Percentiles rank a stretch among this genome's conserved stretches.
phyloP scores from a whole-genome alignment of 2,113 vertebrate genomes.

The Tympanuchus pallidicinctus region DNA sequence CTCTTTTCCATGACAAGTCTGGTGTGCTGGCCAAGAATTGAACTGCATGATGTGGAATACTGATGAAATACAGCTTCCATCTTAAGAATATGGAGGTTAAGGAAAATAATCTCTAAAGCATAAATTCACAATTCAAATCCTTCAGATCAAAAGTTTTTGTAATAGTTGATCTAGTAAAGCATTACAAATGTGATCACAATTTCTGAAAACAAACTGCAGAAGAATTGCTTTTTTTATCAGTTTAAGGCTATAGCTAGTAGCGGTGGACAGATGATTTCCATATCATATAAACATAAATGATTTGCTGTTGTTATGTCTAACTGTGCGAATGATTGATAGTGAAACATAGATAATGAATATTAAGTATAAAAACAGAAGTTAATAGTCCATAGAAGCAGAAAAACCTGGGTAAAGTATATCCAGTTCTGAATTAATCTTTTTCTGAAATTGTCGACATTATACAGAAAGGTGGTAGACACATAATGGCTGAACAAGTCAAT shows the following conservation, averaged over 20 bases:
- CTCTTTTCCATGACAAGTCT: no score
- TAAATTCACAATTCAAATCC: neutral
- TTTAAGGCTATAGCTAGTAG: neutral
- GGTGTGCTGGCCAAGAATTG: no score
- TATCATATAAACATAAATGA: neutral
- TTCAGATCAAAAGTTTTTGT: neutral
- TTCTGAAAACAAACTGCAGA: neutral
- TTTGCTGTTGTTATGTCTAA: neutral
- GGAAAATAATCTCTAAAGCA: neutral
- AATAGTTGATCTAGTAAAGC: neutral
- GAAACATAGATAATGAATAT: neutral
- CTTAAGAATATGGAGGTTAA: neutral
- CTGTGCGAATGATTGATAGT: neutral
- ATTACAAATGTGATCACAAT: neutral
- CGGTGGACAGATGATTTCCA: neutral
- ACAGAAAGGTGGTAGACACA: neutral
- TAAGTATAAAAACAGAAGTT: neutral
- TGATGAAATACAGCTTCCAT: neutral
- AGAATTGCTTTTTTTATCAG: neutral
- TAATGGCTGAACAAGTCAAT: no score
- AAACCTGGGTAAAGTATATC: fast-evolving
- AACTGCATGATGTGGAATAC: no score
- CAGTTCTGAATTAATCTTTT: neutral
- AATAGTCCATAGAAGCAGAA: neutral
- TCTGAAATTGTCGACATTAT: neutral